Base-by-base conservation (phyloP, 2,888 invertebrate species). In the Watsonalla cultraria region DNA sequence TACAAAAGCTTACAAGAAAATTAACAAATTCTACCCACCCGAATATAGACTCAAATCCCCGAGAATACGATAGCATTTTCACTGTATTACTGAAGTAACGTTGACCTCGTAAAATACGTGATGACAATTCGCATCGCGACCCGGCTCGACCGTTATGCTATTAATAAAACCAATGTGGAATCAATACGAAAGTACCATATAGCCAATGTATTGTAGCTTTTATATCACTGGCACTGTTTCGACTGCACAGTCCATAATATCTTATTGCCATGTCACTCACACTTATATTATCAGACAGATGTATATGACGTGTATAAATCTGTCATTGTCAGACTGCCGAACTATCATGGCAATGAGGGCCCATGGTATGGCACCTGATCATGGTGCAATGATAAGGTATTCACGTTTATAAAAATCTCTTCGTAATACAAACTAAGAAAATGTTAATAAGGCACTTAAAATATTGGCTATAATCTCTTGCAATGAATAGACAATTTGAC, bases 51-150 rank as follows among this genome's bases (percentile, higher is more conserved):
- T 11, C 11, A 11, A 42, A 42, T 5, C 11, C 11, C 11, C 5
- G 5, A 11, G 9, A 11, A 11, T 42, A 11, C 9, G 42, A 2
- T 11, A 11, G 42, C 8, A 42, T 5, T 11, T 11, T 2, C 42
- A 42, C 5, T 42, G 11, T 11, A 42, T 42, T 11, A 42, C 42
- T 11, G 24, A 11, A 5, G 37, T 37, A 7, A 8, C 8, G 42
- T 42, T 42, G 42, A 42, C 42, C 42, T 42, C 42, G 42, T 42
- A 42, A 42, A 42, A 8, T 11, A 42, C 11, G 9, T 5, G 5
- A 42, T 42, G 42, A 42, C 42, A 42, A 11, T 42, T 42, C 42
- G 24, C 14, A 59, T 14, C 74, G 88, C 95, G 94, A 96, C 52
- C 37, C 52, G 46, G 37, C 52, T 47, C 51, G 24, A 24, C 24